phyloP scores from a whole-genome alignment of 37 sponge, comb jelly and placozoan genomes.

The Amphimedon queenslandica region DNA sequence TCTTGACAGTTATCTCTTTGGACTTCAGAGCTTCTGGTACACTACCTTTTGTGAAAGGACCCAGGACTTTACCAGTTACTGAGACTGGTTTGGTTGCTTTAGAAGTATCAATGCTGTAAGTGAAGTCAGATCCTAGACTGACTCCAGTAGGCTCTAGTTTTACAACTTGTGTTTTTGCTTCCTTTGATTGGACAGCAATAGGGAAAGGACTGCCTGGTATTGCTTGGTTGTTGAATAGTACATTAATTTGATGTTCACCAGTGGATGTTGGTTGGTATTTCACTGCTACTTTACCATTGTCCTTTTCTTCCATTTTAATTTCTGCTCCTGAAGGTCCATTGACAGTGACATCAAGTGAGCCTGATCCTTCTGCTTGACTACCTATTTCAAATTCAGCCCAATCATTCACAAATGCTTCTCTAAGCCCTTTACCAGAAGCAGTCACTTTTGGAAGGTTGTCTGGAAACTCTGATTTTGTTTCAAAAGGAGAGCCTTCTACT shows the following conservation, averaged over 20 bases:
- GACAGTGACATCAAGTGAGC: slow-evolving; percentile 50
- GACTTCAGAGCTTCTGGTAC: neutral
- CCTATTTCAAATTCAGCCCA: slow-evolving; percentile 77
- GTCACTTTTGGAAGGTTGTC: slow-evolving; percentile 77
- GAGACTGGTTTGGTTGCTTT: neutral
- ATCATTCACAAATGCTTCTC: slow-evolving; percentile 69
- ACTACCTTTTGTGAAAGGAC: neutral
- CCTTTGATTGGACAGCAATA: slow-evolving; percentile 6
- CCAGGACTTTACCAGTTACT: neutral
- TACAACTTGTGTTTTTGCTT: slow-evolving; percentile 1
- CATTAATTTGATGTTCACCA: slow-evolving; percentile 45
- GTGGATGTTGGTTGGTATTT: slow-evolving; percentile 45
- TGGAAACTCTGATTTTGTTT: slow-evolving; percentile 48
- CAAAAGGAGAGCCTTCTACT: slow-evolving; percentile 81
- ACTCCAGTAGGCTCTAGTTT: slow-evolving; percentile 36
- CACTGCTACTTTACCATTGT: neutral
- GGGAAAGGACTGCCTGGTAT: slow-evolving; percentile 58
- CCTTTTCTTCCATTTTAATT: slow-evolving; percentile 5
- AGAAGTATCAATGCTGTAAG: slow-evolving; percentile 57
- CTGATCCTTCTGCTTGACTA: slow-evolving; percentile 50
- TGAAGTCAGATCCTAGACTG: slow-evolving; percentile 33
- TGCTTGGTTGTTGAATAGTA: slow-evolving; percentile 51
- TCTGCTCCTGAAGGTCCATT: slow-evolving; percentile 57
- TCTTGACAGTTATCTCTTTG: neutral
- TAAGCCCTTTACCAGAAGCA: slow-evolving; percentile 87